Evolutionary conservation across 2,113 vertebrate species (phyloP).

Genomic region (Engraulis encrasicolus): DNA sequence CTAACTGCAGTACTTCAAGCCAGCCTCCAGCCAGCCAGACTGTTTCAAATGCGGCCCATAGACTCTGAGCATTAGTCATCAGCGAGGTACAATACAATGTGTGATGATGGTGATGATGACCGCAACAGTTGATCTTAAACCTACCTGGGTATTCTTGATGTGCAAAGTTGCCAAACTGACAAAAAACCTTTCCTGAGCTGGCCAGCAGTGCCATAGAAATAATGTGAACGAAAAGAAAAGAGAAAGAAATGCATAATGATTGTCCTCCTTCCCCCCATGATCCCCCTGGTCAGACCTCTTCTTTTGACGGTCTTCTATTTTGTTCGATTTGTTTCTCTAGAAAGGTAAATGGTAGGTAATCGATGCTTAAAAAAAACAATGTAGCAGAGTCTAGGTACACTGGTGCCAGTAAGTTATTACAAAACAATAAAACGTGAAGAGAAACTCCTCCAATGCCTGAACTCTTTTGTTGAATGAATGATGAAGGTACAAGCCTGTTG

Average conservation of each 20-base stretch:
- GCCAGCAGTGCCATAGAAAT: neutral
- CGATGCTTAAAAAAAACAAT: neutral
- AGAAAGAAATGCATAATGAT: slow-evolving; percentile 5
- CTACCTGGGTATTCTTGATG: slow-evolving; percentile 12
- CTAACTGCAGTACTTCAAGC: too few relatives aligned
- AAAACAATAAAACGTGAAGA: slow-evolving; percentile 14
- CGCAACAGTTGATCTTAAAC: neutral
- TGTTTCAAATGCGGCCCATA: too few relatives aligned
- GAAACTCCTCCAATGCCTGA: neutral
- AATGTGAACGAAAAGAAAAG: too few relatives aligned
- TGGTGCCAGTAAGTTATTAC: slow-evolving; percentile 23
- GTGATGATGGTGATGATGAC: too few relatives aligned
- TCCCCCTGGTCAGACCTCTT: neutral
- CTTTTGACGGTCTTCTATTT: neutral
- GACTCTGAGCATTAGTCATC: neutral
- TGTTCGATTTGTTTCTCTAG: slow-evolving; percentile 1
- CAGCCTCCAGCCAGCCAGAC: too few relatives aligned
- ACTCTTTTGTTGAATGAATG: neutral
- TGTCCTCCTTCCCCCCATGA: neutral
- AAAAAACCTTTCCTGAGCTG: neutral
- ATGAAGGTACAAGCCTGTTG: too few relatives aligned
- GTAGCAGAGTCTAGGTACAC: slow-evolving; percentile 10
- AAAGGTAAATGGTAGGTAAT: slow-evolving; percentile 3
- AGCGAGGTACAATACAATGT: neutral
- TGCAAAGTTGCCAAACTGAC: slow-evolving; percentile 5